Conservation (phyloP, 2,888 invertebrate species). For the Penaeus monodon region DNA sequence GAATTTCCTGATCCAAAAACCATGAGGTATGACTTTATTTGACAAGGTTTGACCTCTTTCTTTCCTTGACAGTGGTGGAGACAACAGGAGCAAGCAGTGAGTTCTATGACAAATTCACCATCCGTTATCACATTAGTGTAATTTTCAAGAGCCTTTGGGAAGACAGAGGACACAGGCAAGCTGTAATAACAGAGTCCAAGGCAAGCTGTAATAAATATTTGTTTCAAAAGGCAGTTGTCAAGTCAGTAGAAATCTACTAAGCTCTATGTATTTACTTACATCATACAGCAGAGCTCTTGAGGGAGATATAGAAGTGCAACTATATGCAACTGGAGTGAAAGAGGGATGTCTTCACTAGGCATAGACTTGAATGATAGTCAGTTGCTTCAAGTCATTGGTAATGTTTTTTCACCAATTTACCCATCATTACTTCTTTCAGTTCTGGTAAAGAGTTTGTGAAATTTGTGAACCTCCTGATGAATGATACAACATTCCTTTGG, state of each 20-base stretch:
- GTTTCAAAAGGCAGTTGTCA: no score
- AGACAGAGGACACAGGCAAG: constrained; percentile 85
- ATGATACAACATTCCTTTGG: constrained; percentile 97
- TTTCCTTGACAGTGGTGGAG: constrained; percentile 81
- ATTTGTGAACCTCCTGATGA: constrained; percentile 98
- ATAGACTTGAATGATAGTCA: no score
- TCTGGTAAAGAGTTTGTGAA: constrained; percentile 94
- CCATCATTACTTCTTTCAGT: constrained; percentile 70
- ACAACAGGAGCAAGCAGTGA: constrained; percentile 97
- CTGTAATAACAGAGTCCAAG: constrained; percentile 89
- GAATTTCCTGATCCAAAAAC: neutral
- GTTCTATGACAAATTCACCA: constrained; percentile 99
- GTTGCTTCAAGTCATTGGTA: no score
- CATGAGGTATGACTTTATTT: neutral
- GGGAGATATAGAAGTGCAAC: no score
- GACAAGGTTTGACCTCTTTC: constrained; percentile 37
- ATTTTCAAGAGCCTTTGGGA: constrained; percentile 96
- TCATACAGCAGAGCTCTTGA: no score
- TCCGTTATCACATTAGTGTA: constrained; percentile 96
- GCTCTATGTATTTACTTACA: no score
- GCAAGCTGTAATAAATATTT: constrained; percentile 66
- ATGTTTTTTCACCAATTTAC: neutral
- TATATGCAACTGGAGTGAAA: no score
- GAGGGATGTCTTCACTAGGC: no score
- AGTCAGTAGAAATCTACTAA: no score